Conservation (phyloP, 2,113 vertebrate species). For the Lepisosteus oculatus region DNA sequence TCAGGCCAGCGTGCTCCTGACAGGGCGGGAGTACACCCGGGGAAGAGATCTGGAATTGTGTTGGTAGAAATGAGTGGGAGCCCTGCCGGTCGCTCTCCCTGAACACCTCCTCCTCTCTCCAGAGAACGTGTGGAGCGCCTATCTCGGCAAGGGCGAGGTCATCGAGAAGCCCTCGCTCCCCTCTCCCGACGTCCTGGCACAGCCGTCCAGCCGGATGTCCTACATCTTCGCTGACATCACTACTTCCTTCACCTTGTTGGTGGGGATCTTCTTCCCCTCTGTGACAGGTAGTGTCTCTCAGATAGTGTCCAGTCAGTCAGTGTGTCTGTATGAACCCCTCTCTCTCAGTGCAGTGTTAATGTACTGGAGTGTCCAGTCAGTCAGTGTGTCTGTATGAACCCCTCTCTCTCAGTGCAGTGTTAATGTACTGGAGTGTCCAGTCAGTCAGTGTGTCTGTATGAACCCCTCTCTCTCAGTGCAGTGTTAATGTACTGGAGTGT, state of each 20-base stretch:
- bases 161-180: slow-evolving; percentile 69
- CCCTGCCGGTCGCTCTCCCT: neutral
- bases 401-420: neutral
- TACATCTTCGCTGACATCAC: slow-evolving; percentile 88
- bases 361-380: slow-evolving; percentile 86
- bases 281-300: slow-evolving; percentile 71
- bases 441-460: too few relatives aligned
- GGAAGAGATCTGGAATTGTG: neutral
- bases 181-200: slow-evolving; percentile 49
- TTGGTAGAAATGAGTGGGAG: neutral
- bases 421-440: too few relatives aligned
- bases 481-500: too few relatives aligned
- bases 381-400: neutral
- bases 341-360: slow-evolving; percentile 85
- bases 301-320: slow-evolving; percentile 71
- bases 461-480: too few relatives aligned
- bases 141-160: slow-evolving; percentile 76
- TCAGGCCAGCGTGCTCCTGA: too few relatives aligned
- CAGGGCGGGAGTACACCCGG: too few relatives aligned
- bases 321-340: slow-evolving; percentile 86
- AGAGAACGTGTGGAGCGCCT: slow-evolving; percentile 87
- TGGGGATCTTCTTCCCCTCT: slow-evolving; percentile 90
- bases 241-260: slow-evolving; percentile 85
- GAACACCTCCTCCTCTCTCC: neutral
- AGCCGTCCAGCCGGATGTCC: slow-evolving; percentile 53